These are phyloP conservation scores for Aptenodytes forsteri DNA, from an alignment of 2,113 vertebrate genomes.

Conservation along the genomic window DNA sequence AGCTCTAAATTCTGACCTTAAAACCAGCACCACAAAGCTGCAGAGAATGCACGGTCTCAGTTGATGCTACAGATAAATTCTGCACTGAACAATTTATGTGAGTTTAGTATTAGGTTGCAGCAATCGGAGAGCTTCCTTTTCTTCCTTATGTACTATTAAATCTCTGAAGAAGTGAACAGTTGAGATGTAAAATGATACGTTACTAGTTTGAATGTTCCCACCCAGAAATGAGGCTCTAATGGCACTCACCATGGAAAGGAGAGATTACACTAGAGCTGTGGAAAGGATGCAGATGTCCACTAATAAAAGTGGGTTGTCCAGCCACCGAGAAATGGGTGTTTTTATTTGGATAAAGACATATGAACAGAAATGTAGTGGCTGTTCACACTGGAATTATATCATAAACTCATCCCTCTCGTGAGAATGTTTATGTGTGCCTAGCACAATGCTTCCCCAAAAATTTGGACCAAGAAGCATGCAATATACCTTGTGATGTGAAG, in stretches of 20 bases:
- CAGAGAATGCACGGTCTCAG: background rate
- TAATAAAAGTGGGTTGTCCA: background rate
- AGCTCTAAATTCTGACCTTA: conserved; percentile 33
- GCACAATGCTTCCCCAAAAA: background rate
- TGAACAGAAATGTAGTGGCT: background rate
- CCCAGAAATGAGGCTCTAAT: background rate
- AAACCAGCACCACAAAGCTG: background rate
- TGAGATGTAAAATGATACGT: background rate
- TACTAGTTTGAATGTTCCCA: background rate
- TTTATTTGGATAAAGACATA: background rate
- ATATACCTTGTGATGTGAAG: background rate
- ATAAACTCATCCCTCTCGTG: background rate
- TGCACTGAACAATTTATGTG: background rate
- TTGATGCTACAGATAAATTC: background rate
- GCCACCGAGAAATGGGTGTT: background rate
- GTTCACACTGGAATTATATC: background rate
- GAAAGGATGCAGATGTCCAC: background rate
- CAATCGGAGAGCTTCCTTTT: background rate
- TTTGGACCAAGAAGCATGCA: background rate
- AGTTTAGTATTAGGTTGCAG: background rate
- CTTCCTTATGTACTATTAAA: background rate
- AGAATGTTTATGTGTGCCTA: background rate
- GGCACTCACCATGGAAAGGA: background rate
- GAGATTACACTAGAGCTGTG: background rate
- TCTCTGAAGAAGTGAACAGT: background rate